Evolutionary conservation across 2,888 invertebrate genomes (phyloP).

Genomic region (Mesorhabditis belari): DNA sequence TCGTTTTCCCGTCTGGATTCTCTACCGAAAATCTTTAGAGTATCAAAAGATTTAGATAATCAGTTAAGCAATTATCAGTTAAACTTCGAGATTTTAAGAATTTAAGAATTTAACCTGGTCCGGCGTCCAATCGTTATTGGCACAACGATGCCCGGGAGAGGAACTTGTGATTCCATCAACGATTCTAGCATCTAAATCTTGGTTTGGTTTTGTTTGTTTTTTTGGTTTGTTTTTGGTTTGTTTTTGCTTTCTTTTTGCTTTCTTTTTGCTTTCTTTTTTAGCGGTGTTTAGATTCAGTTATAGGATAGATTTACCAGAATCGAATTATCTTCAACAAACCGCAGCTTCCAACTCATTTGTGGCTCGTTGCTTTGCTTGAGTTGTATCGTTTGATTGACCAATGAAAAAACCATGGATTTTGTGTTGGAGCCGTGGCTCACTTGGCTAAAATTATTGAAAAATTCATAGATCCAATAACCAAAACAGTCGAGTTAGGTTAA

Average conservation of each 20-base stretch:
- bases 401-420: slow-evolving; percentile 28
- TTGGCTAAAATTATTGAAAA: too few species aligned
- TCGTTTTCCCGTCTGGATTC: slow-evolving; percentile 16
- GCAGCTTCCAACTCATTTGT: slow-evolving; percentile 27
- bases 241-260: too few species aligned
- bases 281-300: too few species aligned
- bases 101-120: slow-evolving; percentile 9
- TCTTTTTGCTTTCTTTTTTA: too few species aligned
- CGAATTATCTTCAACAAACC: slow-evolving; percentile 8
- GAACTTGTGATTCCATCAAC: slow-evolving; percentile 20
- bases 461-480: too few species aligned
- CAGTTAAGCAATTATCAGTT: neutral
- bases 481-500: neutral
- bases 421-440: too few species aligned
- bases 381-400: slow-evolving; percentile 31
- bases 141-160: slow-evolving; percentile 19
- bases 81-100: too few species aligned
- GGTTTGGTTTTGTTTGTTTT: too few species aligned
- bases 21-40: slow-evolving; percentile 11
- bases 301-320: neutral
- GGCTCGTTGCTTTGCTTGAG: slow-evolving; percentile 21
- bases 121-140: slow-evolving; percentile 23
- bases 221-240: too few species aligned
- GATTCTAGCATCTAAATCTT: slow-evolving; percentile 38
- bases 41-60: neutral